These are phyloP conservation scores for Lysandra bellargus DNA, from an alignment of 2,888 invertebrate species.

Conservation along the genomic window DNA sequence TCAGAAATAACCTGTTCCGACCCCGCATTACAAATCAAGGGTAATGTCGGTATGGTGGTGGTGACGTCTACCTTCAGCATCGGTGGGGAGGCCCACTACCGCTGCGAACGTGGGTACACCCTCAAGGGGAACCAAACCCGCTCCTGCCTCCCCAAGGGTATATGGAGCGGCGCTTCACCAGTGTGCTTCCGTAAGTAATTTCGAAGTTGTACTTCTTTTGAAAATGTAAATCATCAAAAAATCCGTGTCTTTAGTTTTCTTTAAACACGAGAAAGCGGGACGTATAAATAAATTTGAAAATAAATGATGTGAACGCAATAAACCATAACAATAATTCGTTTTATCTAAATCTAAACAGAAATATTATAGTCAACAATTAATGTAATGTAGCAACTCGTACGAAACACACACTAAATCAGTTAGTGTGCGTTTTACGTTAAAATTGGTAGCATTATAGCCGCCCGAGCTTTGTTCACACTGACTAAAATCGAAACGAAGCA, in stretches of 20 bases:
- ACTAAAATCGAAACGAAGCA: too few species aligned
- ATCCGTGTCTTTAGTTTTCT: not conserved
- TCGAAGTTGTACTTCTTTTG: not conserved
- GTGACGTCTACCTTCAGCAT: slow-evolving; percentile 85
- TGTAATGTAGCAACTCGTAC: too few species aligned
- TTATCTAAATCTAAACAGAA: too few species aligned
- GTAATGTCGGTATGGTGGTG: slow-evolving; percentile 78
- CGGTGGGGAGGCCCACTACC: slow-evolving; percentile 89
- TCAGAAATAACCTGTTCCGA: slow-evolving; percentile 89
- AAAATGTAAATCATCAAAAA: not conserved
- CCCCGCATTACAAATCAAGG: slow-evolving; percentile 80
- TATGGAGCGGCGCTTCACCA: slow-evolving; percentile 90
- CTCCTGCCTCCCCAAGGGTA: slow-evolving; percentile 87
- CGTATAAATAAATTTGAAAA: too few species aligned
- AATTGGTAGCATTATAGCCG: too few species aligned
- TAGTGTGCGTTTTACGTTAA: too few species aligned
- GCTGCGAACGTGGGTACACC: slow-evolving; percentile 89
- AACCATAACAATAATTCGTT: too few species aligned
- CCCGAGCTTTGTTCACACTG: too few species aligned
- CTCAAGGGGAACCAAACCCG: slow-evolving; percentile 90
- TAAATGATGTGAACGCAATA: too few species aligned
- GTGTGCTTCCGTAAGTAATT: slow-evolving; percentile 87
- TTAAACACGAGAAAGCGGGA: not conserved
- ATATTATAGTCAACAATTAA: too few species aligned
- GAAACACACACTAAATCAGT: too few species aligned